Evolutionary conservation across 2,888 invertebrate genomes (phyloP).

Genomic region (Scaptomyza polygonia): DNA sequence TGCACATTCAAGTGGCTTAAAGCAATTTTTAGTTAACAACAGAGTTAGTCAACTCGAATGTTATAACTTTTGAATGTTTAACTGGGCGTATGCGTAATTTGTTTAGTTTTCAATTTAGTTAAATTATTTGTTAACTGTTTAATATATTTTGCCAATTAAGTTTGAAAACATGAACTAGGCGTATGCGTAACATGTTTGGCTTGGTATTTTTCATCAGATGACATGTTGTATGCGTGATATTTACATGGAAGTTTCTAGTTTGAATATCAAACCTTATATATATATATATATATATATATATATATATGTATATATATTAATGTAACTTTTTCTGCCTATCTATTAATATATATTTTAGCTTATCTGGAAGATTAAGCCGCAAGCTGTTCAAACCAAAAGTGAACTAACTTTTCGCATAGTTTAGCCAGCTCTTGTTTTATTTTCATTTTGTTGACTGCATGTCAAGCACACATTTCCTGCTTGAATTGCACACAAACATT

Average conservation of each 20-base stretch:
- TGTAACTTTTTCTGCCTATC: background rate
- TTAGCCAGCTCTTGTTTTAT: background rate
- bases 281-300: no score
- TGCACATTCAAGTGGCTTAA: slow-evolving; percentile 8
- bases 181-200: slow-evolving; percentile 17
- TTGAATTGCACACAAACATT: background rate
- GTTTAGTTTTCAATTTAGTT: background rate
- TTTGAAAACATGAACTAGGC: background rate
- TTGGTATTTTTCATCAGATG: no score
- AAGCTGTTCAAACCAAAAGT: background rate
- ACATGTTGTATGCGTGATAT: no score
- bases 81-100: slow-evolving; percentile 17
- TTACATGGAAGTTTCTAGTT: no score
- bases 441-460: slow-evolving; percentile 5
- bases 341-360: background rate
- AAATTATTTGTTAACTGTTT: no score
- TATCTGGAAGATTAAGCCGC: background rate
- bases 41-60: slow-evolving; percentile 4
- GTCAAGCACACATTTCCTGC: slow-evolving; percentile 8
- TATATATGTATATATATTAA: no score
- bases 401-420: background rate
- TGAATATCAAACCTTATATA: no score
- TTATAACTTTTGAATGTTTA: background rate
- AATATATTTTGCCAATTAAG: no score
- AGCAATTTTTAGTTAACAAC: slow-evolving; percentile 17